phyloP scores from a whole-genome alignment of 1,140 invertebrate genomes.

The Acromyrmex heyeri region DNA sequence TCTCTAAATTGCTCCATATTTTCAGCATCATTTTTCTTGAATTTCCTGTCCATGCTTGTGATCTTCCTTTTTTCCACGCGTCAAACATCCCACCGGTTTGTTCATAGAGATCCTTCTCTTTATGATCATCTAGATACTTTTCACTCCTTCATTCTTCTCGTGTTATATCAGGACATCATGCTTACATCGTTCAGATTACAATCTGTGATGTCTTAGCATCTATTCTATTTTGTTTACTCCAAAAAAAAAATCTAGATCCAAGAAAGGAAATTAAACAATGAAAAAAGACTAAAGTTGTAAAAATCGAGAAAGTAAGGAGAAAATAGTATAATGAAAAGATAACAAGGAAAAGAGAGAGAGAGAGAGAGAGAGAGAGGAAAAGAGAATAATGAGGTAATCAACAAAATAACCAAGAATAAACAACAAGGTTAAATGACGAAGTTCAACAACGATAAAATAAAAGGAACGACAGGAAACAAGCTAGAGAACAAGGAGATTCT shows the following conservation, averaged over 20 bases:
- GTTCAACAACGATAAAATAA: background rate
- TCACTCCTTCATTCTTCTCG: background rate
- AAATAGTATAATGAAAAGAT: background rate
- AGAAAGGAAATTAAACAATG: no score
- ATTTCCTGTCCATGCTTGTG: constrained; percentile 53
- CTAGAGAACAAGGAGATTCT: background rate
- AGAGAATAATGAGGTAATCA: background rate
- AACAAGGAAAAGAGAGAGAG: background rate
- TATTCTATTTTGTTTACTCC: background rate
- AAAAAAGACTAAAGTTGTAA: no score
- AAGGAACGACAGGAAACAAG: constrained; percentile 5
- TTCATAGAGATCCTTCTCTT: constrained; percentile 10
- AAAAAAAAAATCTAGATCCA: background rate
- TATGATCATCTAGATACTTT: constrained; percentile 30
- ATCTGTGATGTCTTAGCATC: constrained; percentile 4
- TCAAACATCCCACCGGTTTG: constrained; percentile 44
- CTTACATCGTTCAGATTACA: background rate
- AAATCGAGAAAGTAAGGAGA: no score
- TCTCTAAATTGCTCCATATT: constrained; percentile 58
- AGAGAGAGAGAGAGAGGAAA: background rate
- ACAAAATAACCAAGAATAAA: constrained; percentile 11
- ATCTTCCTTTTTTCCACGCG: constrained; percentile 45
- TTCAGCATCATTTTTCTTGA: constrained; percentile 64
- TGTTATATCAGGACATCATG: background rate
- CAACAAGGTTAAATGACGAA: constrained; percentile 4